A percentile compares a stretch with the other conserved stretches of the same genome.
Evolutionary conservation across 2,113 vertebrate species (phyloP).

Genomic region (Ardeotis arabs): DNA sequence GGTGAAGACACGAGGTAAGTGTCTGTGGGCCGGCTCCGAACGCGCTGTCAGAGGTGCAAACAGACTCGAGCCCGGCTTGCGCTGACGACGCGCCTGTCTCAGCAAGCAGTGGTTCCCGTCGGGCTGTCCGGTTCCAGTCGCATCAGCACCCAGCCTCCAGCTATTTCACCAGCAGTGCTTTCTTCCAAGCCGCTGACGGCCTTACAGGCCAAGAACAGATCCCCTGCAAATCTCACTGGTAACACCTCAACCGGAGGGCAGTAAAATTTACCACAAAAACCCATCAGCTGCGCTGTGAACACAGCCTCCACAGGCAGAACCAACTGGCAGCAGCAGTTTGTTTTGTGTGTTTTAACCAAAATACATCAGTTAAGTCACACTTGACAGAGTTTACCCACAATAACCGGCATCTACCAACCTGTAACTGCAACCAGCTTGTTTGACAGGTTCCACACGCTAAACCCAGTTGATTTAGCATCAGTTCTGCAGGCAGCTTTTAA

Average conservation of each 20-base stretch:
- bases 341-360: neutral
- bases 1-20: rapidly evolving
- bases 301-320: neutral
- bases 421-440: neutral
- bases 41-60: neutral
- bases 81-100: rapidly evolving
- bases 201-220: neutral
- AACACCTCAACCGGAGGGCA: neutral
- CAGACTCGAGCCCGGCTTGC: rapidly evolving
- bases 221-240: rapidly evolving
- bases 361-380: rapidly evolving
- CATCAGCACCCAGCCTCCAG: rapidly evolving
- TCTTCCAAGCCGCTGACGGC: neutral
- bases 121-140: neutral
- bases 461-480: neutral
- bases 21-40: neutral
- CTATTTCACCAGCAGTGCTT: too few species aligned
- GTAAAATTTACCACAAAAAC: neutral
- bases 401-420: neutral
- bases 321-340: neutral
- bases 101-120: rapidly evolving
- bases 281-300: rapidly evolving
- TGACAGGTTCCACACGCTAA: neutral
- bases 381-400: neutral
- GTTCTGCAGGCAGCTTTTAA: neutral